phyloP scores from a whole-genome alignment of 1,140 invertebrate species.

The Neodiprion lecontei region DNA sequence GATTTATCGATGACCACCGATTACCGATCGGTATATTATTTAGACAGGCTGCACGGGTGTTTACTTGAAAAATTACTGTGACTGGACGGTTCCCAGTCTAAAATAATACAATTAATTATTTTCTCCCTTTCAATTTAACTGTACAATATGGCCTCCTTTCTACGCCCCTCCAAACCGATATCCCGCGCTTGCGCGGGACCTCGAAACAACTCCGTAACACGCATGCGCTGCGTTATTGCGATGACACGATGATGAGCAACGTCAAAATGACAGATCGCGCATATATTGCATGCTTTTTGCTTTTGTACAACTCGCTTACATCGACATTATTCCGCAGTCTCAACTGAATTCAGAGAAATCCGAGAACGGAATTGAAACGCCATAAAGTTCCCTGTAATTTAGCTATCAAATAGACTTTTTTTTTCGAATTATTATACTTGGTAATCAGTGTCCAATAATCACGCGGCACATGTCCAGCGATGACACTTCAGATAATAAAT shows the following conservation, averaged over 20 bases:
- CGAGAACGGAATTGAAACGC: background rate
- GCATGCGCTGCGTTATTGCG: background rate
- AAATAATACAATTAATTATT: slow-evolving; percentile 41
- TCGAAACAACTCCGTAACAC: background rate
- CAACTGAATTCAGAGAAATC: background rate
- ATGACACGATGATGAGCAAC: background rate
- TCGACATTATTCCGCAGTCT: background rate
- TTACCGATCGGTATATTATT: no score
- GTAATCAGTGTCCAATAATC: no score
- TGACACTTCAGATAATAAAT: no score
- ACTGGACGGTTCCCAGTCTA: slow-evolving; percentile 4
- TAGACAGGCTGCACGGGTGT: no score
- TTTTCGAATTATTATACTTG: no score
- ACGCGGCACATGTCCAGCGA: no score
- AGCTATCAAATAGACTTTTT: no score
- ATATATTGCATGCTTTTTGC: no score
- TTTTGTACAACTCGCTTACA: background rate
- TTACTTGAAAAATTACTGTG: background rate
- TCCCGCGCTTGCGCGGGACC: background rate
- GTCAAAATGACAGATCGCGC: background rate
- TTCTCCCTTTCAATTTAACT: slow-evolving; percentile 63
- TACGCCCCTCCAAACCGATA: slow-evolving; percentile 46
- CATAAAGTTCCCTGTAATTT: no score
- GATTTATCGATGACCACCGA: no score
- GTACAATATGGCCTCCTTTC: slow-evolving; percentile 65